Evolutionary conservation across 1,140 invertebrate genomes (phyloP).

Genomic region (Musca vetustissima): DNA sequence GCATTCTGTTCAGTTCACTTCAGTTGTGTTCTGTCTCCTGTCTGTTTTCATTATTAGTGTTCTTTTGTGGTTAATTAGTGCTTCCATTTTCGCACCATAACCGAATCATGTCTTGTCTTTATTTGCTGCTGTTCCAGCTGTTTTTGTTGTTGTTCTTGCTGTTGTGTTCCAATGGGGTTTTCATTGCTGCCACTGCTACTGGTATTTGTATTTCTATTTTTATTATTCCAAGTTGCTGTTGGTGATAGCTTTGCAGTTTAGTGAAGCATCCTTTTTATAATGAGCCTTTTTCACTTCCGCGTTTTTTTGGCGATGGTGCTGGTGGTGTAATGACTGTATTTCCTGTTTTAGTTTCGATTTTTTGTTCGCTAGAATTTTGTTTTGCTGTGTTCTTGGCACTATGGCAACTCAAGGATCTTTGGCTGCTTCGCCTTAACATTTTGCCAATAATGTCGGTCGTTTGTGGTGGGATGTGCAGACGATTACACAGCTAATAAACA

Average conservation of each 20-base stretch:
- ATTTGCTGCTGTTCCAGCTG: background rate
- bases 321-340: background rate
- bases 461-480: too few species aligned
- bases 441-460: too few species aligned
- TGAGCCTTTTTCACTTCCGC: slow-evolving; percentile 3
- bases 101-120: background rate
- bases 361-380: background rate
- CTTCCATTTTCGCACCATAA: slow-evolving; percentile 22
- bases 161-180: background rate
- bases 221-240: background rate
- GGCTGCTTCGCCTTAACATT: background rate
- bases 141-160: background rate
- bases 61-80: slow-evolving; percentile 22
- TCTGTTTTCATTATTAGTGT: slow-evolving; percentile 23
- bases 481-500: too few species aligned
- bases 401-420: slow-evolving; percentile 1
- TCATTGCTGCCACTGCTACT: background rate
- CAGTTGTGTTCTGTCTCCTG: slow-evolving; percentile 1
- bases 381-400: background rate
- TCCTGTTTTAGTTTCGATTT: background rate
- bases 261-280: slow-evolving; percentile 24
- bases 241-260: slow-evolving; percentile 7
- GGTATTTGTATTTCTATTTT: slow-evolving; percentile 7
- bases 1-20: background rate
- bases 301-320: too few species aligned